These are phyloP conservation scores for Coryphaenoides rupestris DNA, from an alignment of 2,113 vertebrate species.

Conservation along the genomic window DNA sequence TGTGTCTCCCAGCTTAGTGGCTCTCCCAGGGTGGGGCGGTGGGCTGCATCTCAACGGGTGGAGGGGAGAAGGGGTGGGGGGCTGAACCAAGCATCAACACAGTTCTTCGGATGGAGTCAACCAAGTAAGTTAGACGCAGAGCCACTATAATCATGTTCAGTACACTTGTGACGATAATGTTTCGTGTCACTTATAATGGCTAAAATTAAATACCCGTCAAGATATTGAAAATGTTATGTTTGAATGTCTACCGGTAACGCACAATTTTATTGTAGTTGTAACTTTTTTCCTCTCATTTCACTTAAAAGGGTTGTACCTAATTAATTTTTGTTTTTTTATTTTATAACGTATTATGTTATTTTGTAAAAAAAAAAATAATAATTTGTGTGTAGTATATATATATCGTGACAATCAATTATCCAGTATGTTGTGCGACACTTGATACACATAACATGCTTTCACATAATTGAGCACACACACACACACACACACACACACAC, in stretches of 20 bases:
- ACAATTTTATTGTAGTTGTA: conserved; percentile 24
- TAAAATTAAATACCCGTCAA: too few relatives aligned
- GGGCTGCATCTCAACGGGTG: conserved; percentile 18
- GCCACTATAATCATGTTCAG: conserved; percentile 41
- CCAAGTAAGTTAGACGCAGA: conserved; percentile 35
- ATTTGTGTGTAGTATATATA: neutral
- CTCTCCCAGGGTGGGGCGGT: conserved; percentile 35
- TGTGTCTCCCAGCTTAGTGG: conserved; percentile 64
- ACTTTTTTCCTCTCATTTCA: too few relatives aligned
- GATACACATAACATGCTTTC: neutral
- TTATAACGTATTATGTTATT: neutral
- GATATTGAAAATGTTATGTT: neutral
- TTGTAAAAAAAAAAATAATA: neutral
- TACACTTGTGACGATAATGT: conserved; percentile 9
- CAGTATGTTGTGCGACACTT: too few relatives aligned
- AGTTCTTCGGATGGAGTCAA: neutral
- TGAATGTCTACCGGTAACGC: neutral
- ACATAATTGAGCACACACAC: neutral
- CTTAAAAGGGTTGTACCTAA: neutral
- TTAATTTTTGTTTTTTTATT: neutral
- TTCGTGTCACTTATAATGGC: conserved; percentile 1
- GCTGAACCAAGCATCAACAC: neutral
- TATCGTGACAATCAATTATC: too few relatives aligned
- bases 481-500: neutral
- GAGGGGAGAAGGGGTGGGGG: conserved; percentile 39